Conservation (phyloP, 1,140 invertebrate species). For the Melitaea cinxia region DNA sequence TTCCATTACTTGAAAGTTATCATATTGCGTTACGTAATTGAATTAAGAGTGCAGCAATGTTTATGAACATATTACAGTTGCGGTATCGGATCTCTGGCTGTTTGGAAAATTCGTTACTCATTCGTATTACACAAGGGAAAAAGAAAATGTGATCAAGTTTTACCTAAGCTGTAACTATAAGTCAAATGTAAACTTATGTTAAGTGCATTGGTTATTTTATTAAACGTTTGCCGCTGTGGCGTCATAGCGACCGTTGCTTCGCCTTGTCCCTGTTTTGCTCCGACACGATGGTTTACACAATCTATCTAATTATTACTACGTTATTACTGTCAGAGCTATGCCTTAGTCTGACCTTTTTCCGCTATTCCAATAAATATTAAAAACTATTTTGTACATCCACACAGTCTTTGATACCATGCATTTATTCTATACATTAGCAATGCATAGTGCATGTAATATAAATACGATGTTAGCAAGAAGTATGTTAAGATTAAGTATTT, state of each 20-base stretch:
- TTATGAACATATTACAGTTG: conserved; percentile 17
- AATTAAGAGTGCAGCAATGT: conserved; percentile 8
- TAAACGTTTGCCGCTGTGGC: background rate
- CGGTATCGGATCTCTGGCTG: background rate
- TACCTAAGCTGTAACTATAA: background rate
- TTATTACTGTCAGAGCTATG: conserved; percentile 9
- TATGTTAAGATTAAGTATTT: conserved; percentile 7
- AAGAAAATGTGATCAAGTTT: conserved; percentile 11
- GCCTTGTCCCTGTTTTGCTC: conserved; percentile 47
- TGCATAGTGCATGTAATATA: background rate
- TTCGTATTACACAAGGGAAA: conserved; percentile 14
- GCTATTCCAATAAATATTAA: conserved; percentile 3
- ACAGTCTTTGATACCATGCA: background rate
- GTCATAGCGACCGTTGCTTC: conserved; percentile 29
- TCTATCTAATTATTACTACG: conserved; percentile 39
- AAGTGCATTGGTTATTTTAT: background rate
- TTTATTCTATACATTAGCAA: background rate
- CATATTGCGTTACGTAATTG: conserved; percentile 6
- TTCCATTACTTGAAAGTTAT: conserved; percentile 3
- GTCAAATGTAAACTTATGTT: background rate
- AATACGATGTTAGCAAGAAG: conserved; percentile 12
- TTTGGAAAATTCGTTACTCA: conserved; percentile 12
- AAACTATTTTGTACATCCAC: background rate
- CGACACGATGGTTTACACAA: conserved; percentile 44
- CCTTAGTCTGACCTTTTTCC: conserved; percentile 14